Base-by-base conservation (phyloP, 2,113 vertebrate genomes). In the Romanogobio albipinnatus region DNA sequence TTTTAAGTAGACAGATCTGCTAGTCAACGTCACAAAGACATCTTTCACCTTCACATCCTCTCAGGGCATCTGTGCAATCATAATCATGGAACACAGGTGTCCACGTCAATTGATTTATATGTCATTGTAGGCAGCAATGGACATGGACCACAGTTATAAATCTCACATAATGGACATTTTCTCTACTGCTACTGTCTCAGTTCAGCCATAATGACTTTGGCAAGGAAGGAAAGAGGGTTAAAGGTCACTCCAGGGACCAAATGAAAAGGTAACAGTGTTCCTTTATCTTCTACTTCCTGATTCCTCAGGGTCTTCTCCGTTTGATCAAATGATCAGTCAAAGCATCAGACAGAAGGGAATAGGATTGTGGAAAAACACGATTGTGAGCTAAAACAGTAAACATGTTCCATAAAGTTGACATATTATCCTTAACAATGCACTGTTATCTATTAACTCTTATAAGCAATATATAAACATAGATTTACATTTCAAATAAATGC, bases 31-130 rank as follows among this genome's bases (percentile, higher is more conserved):
- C 78, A 66, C 39, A 22, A 47, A 79, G 56, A 73, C 36, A 76
- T 51, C 56, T 84, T 77, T 87, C 88, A 89, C 61, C 77, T 74
- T 84, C 83, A 62, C 66, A 39, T 84, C 64, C 68, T 73, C 80
- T 83, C 81, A 73, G 43, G 82, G 64, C 47, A 6, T 62, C 81
- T 36, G 24, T 79, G 85, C 81, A 82, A 82, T 89, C 80, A 83
- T 85, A 78, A 85, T 87, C 80, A 86, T 53, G 36, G 56, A 78
- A 76, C 76, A 47, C 43, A 84, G 73, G 64, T 45, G 71, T 83
- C 82, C 61, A 79, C 81, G 86, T 68, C 85, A 87, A 90, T 90
- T 82, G 73, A 91, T 89, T 87, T 76, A 74, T 79, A 74, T 85
- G 87, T 86, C 88, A 88, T 75, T 85, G 86, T 80, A 56, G 81